These are phyloP conservation scores for Orchesella flavescens DNA, from an alignment of 2,888 invertebrate genomes.

Conservation along the genomic window DNA sequence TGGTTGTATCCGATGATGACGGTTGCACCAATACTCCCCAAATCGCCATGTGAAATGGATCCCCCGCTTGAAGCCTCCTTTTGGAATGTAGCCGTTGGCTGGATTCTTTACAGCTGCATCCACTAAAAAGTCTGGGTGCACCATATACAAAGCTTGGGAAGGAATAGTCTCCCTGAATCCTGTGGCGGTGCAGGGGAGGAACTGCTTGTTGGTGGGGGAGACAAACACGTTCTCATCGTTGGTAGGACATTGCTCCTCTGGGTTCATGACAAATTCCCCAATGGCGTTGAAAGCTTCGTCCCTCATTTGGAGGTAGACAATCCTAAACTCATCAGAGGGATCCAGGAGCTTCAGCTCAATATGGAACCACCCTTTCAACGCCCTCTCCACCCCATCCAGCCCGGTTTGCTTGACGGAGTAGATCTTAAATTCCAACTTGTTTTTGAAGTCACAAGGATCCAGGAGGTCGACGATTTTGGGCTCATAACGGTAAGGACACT, in stretches of 20 bases:
- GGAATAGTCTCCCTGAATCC: constrained; percentile 14
- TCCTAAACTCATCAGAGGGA: not conserved
- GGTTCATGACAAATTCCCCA: constrained; percentile 32
- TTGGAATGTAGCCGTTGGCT: not conserved
- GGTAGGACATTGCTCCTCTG: not conserved
- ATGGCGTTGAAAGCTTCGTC: constrained; percentile 39
- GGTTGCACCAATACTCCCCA: constrained; percentile 21
- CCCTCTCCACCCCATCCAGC: not conserved
- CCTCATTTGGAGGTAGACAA: constrained; percentile 32
- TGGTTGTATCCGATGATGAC: constrained; percentile 4
- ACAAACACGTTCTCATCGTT: not conserved
- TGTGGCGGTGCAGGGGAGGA: constrained; percentile 28
- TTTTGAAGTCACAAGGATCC: not conserved
- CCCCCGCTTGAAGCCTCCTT: not conserved
- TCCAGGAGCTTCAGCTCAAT: constrained; percentile 16
- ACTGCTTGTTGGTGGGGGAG: constrained; percentile 4
- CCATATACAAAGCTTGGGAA: too few species aligned
- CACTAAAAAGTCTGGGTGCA: too few species aligned
- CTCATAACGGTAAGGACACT: too few species aligned
- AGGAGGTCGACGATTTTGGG: too few species aligned
- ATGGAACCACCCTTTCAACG: constrained; percentile 30
- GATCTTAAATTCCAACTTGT: not conserved
- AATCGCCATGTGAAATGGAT: constrained; percentile 13
- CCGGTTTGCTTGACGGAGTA: not conserved
- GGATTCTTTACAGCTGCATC: too few species aligned